Percentiles rank a stretch among this genome's conserved stretches.
These are phyloP conservation scores for Halictus ligatus DNA, from an alignment of 2,888 invertebrate genomes.

Conservation along the genomic window DNA sequence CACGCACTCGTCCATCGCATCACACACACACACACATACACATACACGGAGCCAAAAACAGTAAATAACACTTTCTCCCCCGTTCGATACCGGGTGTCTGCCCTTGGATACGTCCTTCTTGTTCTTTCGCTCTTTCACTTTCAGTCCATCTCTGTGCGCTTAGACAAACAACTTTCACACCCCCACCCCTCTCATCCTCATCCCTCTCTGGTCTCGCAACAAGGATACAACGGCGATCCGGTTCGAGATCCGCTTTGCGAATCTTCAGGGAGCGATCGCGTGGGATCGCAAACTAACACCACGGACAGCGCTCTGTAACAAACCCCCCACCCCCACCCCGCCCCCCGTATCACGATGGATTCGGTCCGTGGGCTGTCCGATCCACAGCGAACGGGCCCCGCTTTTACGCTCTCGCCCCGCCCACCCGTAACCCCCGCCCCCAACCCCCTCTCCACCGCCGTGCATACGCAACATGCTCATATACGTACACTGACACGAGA, in stretches of 20 bases:
- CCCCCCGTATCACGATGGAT: neutral
- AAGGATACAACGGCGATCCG: neutral
- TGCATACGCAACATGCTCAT: neutral
- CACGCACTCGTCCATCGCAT: neutral
- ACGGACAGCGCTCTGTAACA: neutral
- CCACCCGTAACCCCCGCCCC: neutral
- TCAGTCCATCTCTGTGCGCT: conserved; percentile 52
- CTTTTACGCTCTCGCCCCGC: neutral
- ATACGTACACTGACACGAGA: neutral
- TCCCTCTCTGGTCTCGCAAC: neutral
- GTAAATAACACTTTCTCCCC: conserved; percentile 5
- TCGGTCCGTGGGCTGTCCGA: neutral
- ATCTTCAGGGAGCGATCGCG: neutral
- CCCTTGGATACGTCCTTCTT: conserved; percentile 50
- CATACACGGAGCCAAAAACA: conserved; percentile 18
- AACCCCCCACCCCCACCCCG: too few relatives aligned
- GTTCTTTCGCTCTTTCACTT: conserved; percentile 46
- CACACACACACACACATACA: conserved; percentile 1
- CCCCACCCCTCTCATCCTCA: neutral
- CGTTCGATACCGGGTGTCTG: conserved; percentile 34
- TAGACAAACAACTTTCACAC: conserved; percentile 13
- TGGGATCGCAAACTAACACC: neutral
- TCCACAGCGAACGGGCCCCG: neutral
- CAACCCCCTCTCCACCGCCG: neutral
- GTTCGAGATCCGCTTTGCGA: neutral